A percentile compares a stretch with the other conserved stretches of the same genome.
These are phyloP conservation scores for Creontiades dilutus DNA, from an alignment of 2,888 invertebrate species.

Conservation along the genomic window DNA sequence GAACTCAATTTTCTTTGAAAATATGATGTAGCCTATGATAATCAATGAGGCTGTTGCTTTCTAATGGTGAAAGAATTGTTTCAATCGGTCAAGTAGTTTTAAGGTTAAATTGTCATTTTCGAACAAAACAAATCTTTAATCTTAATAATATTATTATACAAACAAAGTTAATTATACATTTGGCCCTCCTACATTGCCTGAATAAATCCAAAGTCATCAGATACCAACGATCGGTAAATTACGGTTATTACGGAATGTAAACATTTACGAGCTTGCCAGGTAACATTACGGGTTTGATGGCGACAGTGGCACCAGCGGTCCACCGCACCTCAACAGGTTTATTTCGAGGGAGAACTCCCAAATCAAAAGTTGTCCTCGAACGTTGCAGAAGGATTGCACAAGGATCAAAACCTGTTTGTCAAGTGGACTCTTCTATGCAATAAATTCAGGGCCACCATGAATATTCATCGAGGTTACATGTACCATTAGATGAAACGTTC, in stretches of 20 bases:
- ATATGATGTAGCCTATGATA: too few species aligned
- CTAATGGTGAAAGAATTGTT: too few species aligned
- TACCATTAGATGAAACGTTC: too few species aligned
- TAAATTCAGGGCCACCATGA: not conserved
- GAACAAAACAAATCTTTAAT: too few species aligned
- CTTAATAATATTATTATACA: too few species aligned
- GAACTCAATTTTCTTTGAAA: too few species aligned
- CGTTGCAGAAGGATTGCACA: conserved; percentile 1
- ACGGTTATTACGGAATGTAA: not conserved
- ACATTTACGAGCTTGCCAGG: not conserved
- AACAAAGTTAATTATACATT: too few species aligned
- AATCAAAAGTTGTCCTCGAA: not conserved
- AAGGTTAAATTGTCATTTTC: too few species aligned
- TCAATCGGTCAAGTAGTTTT: too few species aligned
- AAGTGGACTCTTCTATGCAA: not conserved
- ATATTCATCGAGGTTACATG: conserved; percentile 21
- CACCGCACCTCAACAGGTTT: conserved; percentile 4
- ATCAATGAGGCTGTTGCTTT: too few species aligned
- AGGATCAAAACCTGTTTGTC: not conserved
- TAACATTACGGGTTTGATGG: not conserved
- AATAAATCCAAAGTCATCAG: not conserved
- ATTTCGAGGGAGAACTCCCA: not conserved
- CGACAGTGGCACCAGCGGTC: not conserved
- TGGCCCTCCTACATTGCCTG: too few species aligned
- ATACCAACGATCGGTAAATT: not conserved